Evolutionary conservation across 2,113 vertebrate genomes (phyloP).

Genomic region (Podilymbus podiceps): DNA sequence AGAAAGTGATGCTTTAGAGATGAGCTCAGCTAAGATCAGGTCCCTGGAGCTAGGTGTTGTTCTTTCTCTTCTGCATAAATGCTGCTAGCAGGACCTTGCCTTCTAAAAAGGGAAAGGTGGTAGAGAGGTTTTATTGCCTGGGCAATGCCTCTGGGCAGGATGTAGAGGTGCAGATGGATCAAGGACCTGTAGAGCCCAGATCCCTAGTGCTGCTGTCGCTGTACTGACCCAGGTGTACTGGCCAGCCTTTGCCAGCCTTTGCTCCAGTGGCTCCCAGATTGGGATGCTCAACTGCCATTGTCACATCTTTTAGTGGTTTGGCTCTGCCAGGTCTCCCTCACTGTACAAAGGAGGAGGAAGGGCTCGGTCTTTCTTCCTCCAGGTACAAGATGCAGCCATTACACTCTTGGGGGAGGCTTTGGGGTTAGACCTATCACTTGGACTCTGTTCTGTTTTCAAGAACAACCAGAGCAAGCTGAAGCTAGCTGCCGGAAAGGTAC

Average conservation of each 20-base stretch:
- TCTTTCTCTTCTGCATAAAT: not conserved
- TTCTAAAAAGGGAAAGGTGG: not conserved
- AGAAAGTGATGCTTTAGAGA: not conserved
- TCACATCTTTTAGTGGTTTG: not conserved
- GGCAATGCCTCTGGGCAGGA: not conserved
- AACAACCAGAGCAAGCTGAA: not conserved
- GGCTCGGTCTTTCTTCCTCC: not conserved
- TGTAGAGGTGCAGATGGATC: not conserved
- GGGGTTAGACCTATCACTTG: not conserved
- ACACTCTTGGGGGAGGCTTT: not conserved
- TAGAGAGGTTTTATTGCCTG: not conserved
- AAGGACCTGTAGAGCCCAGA: not conserved
- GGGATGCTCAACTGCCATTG: not conserved
- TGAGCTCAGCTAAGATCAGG: not conserved
- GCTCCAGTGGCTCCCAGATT: not conserved
- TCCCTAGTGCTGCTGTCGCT: not conserved
- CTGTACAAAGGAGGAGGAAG: not conserved
- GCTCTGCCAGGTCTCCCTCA: not conserved
- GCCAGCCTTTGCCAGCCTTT: not conserved
- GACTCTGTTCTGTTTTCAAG: not conserved
- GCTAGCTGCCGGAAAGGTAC: not conserved
- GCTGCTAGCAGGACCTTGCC: not conserved
- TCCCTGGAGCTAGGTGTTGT: not conserved
- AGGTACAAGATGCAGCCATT: not conserved
- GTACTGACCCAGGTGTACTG: not conserved